Percentiles rank a stretch among this genome's conserved stretches.
Evolutionary conservation across 2,797 vertebrate species (phyloP).

Genomic region (Sebastes reedi): DNA sequence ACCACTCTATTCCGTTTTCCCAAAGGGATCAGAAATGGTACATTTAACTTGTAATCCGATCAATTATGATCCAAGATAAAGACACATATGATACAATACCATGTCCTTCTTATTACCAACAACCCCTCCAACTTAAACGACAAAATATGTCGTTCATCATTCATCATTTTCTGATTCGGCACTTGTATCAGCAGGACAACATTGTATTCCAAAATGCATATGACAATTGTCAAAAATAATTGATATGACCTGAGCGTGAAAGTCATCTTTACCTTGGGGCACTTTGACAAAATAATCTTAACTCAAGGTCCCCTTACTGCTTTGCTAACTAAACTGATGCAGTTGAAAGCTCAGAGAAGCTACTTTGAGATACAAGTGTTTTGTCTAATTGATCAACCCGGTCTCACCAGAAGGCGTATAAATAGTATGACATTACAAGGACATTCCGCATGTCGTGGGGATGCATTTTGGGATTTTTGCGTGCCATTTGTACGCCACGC

Average conservation of each 20-base stretch:
- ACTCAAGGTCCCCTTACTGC: neutral
- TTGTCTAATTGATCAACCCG: too few relatives aligned
- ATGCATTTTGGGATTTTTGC: too few relatives aligned
- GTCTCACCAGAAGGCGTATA: too few relatives aligned
- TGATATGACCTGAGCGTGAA: neutral
- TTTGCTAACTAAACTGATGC: too few relatives aligned
- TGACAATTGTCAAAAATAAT: neutral
- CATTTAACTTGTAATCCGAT: conserved; percentile 25
- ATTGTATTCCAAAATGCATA: neutral
- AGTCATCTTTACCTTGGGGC: neutral
- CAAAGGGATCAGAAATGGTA: conserved; percentile 18
- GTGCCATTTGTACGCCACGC: too few relatives aligned
- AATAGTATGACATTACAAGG: too few relatives aligned
- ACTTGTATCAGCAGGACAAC: neutral
- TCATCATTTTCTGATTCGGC: neutral
- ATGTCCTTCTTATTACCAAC: conserved; percentile 1
- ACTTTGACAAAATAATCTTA: neutral
- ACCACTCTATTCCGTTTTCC: conserved; percentile 12
- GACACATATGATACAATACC: too few relatives aligned
- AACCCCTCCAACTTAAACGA: neutral
- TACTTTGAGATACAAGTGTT: too few relatives aligned
- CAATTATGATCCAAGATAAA: neutral
- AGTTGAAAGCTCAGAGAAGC: too few relatives aligned
- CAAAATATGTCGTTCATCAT: neutral
- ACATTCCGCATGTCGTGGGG: too few relatives aligned